Percentiles rank a stretch among this genome's conserved stretches.
phyloP scores from a whole-genome alignment of 2,888 invertebrate species.

The Diabrotica balteata region DNA sequence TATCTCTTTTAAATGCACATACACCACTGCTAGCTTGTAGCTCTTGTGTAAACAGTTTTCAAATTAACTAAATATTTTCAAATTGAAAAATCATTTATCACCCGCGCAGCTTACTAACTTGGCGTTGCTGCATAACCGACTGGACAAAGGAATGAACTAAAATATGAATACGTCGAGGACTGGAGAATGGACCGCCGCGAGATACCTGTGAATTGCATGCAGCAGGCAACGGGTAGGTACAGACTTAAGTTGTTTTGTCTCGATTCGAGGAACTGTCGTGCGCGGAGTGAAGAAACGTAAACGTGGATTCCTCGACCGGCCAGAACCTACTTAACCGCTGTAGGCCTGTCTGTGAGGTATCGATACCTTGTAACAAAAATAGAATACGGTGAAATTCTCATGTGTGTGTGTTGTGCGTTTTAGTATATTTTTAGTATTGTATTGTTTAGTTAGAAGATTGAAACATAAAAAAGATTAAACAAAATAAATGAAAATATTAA shows the following conservation, averaged over 20 bases:
- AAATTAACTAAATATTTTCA: no score
- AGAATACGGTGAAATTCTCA: no score
- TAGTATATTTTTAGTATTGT: no score
- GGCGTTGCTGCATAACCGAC: neutral
- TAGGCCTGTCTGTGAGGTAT: conserved; percentile 3
- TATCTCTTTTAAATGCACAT: no score
- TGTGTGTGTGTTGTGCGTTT: no score
- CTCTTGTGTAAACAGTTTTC: no score
- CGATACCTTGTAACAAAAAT: neutral
- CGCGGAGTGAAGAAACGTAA: conserved; percentile 18
- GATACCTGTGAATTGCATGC: conserved; percentile 22
- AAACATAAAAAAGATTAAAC: no score
- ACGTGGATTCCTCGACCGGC: conserved; percentile 29
- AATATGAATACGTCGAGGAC: conserved; percentile 4
- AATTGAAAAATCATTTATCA: neutral
- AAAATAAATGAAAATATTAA: no score
- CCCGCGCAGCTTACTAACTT: no score
- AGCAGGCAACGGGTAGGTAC: conserved; percentile 9
- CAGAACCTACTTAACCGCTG: conserved; percentile 16
- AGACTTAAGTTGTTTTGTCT: conserved; percentile 26
- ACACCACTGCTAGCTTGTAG: no score
- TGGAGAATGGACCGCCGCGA: conserved; percentile 1
- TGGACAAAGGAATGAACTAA: conserved; percentile 9
- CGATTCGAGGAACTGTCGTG: conserved; percentile 11
- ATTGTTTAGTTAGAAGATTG: no score